These are phyloP conservation scores for Cheirogaleus major DNA, from an alignment of 2,797 vertebrate species.

Conservation along the genomic window DNA sequence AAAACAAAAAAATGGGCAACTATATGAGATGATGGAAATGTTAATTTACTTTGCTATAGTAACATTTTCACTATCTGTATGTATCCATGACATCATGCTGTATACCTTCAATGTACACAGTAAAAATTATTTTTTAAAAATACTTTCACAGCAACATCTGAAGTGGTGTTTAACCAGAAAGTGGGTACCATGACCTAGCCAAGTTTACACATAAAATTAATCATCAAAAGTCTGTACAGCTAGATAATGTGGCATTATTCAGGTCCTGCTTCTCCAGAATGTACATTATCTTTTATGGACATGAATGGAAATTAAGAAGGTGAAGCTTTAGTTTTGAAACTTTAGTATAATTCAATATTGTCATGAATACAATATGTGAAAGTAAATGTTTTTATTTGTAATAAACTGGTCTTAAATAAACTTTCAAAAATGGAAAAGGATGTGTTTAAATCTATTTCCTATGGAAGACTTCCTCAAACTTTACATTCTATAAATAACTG, in stretches of 20 bases:
- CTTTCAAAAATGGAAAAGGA: constrained; percentile 10
- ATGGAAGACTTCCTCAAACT: not conserved
- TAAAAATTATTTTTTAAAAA: not conserved
- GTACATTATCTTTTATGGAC: not conserved
- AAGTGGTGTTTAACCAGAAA: not conserved
- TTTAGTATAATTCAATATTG: not conserved
- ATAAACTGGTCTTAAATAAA: not conserved
- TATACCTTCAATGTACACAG: not conserved
- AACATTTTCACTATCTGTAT: not conserved
- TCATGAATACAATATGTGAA: not conserved
- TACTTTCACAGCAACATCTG: not conserved
- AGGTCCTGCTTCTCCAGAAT: not conserved
- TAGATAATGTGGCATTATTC: not conserved
- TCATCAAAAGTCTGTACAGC: not conserved
- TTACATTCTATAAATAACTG: not conserved
- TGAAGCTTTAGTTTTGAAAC: constrained; percentile 22
- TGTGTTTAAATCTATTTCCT: not conserved
- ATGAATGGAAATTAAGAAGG: not conserved
- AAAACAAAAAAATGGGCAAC: not conserved
- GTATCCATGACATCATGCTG: not conserved
- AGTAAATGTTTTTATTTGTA: constrained; percentile 11
- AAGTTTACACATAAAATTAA: not conserved
- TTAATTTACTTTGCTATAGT: not conserved
- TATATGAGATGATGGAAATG: not conserved
- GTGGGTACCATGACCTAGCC: not conserved